Base-by-base conservation (phyloP, 2,113 vertebrate species). In the Glaucidium brasilianum region DNA sequence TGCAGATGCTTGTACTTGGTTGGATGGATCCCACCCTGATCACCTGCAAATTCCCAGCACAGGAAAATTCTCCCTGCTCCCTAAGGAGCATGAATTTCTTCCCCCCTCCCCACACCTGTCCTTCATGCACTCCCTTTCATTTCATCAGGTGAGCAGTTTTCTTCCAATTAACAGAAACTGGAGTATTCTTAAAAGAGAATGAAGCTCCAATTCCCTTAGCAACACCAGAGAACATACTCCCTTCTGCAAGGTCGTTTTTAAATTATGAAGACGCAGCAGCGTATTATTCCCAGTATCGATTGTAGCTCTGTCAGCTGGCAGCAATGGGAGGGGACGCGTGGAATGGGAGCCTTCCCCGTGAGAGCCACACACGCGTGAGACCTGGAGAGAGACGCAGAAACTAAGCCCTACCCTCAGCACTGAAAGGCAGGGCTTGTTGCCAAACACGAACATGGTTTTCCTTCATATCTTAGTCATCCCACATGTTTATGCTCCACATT, bases 181-280 rank as follows among this genome's bases (percentile, higher is more conserved):
- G n/a, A 60, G 59, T 39, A 50, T 5, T 68, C 58, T 81, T 50
- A 32, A 82, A 60, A 72, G 37, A 85, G 90, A 94, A 83, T 22
- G 13, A 86, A 95, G 50, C 27, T 19, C 35, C 37, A 83, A 8
- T 58, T 90, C 43, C 23, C 59, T 74, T 45, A 1, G 20, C 0
- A 2, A 85, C 3, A 5, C 19, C 2, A 1, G 52, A 82, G 56
- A 89, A 89, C 1, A 1, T 13, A 25, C 25, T 88, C 6, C 0
- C 50, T 85, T 59, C 59, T 39, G 19, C 39, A 74, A 90, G 52
- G 41, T 10, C 45, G 1, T 23, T 78, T 80, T 45, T 45, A 85
- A n/a, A 75, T 55, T 60, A 69, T 4, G 12, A 41, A 63, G 63
- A 72, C 0, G 0, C 35, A 80, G 81, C 35, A 43, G 23, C 15